These are phyloP conservation scores for Falco concolor DNA, from an alignment of 2,797 vertebrate genomes.

Conservation along the genomic window DNA sequence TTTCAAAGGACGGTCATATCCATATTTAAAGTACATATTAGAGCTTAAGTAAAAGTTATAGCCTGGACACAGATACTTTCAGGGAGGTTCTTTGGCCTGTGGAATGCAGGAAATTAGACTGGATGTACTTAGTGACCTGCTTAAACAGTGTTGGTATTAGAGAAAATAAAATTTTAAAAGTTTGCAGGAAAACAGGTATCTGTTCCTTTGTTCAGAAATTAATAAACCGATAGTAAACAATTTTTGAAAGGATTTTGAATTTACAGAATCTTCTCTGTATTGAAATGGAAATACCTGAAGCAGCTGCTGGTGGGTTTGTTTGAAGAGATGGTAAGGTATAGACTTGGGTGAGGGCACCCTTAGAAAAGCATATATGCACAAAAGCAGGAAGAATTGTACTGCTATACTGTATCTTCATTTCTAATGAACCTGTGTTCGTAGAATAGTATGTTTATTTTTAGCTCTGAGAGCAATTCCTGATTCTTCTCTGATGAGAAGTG, in stretches of 20 bases:
- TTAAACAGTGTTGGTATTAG: neutral
- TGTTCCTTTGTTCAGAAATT: neutral
- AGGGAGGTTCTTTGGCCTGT: neutral
- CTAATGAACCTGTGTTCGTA: neutral
- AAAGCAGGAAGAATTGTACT: neutral
- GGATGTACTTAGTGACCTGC: neutral
- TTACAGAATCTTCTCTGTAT: neutral
- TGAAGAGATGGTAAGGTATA: neutral
- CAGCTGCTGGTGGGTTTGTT: neutral
- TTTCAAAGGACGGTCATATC: neutral
- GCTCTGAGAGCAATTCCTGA: neutral
- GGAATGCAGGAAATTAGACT: neutral
- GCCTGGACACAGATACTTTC: neutral
- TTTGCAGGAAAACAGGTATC: neutral
- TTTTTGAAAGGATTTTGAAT: neutral
- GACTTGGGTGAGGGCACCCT: neutral
- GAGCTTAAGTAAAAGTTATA: neutral
- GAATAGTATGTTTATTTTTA: conserved; percentile 3
- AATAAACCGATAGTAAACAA: neutral
- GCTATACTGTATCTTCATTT: neutral
- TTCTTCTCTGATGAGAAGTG: neutral
- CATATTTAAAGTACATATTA: neutral
- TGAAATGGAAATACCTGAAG: neutral
- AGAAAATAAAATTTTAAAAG: neutral
- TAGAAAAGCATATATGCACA: neutral